These are phyloP conservation scores for Leptarthrus brevirostris DNA, from an alignment of 2,888 invertebrate species.

Conservation along the genomic window DNA sequence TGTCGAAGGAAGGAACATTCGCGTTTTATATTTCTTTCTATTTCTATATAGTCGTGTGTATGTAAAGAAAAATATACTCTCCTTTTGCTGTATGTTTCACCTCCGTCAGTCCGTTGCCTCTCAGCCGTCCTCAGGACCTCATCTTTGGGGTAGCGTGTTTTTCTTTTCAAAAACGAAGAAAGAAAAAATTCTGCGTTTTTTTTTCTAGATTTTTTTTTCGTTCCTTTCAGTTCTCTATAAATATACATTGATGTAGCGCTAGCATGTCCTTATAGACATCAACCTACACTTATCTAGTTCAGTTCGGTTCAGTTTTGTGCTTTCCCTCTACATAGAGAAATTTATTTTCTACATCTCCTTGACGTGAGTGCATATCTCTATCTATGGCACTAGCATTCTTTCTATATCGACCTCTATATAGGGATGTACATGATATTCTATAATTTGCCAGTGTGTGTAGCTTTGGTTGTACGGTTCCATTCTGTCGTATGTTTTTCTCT, in stretches of 20 bases:
- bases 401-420: neutral
- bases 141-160: constrained; percentile 43
- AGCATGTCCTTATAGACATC: constrained; percentile 18
- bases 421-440: constrained; percentile 31
- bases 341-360: constrained; percentile 45
- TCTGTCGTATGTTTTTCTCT: constrained; percentile 32
- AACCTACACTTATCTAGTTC: constrained; percentile 43
- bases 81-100: constrained; percentile 35
- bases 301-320: constrained; percentile 19
- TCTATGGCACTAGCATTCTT: constrained; percentile 19
- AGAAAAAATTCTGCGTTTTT: constrained; percentile 12
- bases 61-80: constrained; percentile 46
- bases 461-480: constrained; percentile 43
- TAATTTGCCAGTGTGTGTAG: constrained; percentile 36
- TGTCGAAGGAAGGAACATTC: constrained; percentile 46
- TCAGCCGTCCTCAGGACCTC: constrained; percentile 7
- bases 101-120: neutral
- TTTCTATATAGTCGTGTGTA: constrained; percentile 41
- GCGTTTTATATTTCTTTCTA: constrained; percentile 27
- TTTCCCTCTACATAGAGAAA: constrained; percentile 28
- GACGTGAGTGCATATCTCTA: constrained; percentile 49
- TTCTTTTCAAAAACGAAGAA: constrained; percentile 31
- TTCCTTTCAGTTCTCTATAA: constrained; percentile 34
- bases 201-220: constrained; percentile 5
- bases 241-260: constrained; percentile 30